These are phyloP conservation scores for Coelinius sp. DNA, from an alignment of 2,888 invertebrate species.

Conservation along the genomic window DNA sequence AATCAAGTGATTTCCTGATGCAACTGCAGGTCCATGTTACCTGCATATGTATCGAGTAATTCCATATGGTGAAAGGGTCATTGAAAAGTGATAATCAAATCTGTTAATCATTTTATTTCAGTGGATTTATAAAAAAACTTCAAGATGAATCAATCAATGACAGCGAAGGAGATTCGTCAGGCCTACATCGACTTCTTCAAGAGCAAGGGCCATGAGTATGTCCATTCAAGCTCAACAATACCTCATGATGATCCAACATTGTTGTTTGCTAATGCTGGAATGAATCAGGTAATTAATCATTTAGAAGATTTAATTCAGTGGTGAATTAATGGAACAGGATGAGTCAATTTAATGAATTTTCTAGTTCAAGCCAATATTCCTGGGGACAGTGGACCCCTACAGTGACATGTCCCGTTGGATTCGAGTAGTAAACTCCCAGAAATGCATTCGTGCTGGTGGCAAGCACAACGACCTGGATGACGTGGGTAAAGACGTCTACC, in stretches of 20 bases:
- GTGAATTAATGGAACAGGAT: too few relatives aligned
- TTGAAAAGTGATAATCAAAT: background rate
- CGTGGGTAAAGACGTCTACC: constrained; percentile 99
- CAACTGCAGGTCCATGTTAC: background rate
- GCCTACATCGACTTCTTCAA: constrained; percentile 93
- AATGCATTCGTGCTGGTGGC: constrained; percentile 99
- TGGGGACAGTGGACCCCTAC: constrained; percentile 96
- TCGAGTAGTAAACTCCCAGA: constrained; percentile 95
- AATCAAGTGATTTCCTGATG: background rate
- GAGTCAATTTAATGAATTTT: too few relatives aligned
- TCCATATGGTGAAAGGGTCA: background rate
- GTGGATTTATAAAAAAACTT: background rate
- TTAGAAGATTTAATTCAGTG: background rate
- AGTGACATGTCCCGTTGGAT: constrained; percentile 94
- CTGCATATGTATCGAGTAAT: background rate
- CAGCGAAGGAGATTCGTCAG: constrained; percentile 86
- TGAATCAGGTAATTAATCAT: constrained; percentile 85
- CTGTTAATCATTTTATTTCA: background rate
- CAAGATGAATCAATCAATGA: constrained; percentile 75
- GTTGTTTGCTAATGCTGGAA: constrained; percentile 98
- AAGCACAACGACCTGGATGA: constrained; percentile 99
- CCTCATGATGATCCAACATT: constrained; percentile 98
- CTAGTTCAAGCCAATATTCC: constrained; percentile 96
- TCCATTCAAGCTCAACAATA: constrained; percentile 97
- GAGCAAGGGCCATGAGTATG: constrained; percentile 90